Conservation (phyloP, 92 coral and sea anemone genomes). For the Nematostella vectensis region DNA sequence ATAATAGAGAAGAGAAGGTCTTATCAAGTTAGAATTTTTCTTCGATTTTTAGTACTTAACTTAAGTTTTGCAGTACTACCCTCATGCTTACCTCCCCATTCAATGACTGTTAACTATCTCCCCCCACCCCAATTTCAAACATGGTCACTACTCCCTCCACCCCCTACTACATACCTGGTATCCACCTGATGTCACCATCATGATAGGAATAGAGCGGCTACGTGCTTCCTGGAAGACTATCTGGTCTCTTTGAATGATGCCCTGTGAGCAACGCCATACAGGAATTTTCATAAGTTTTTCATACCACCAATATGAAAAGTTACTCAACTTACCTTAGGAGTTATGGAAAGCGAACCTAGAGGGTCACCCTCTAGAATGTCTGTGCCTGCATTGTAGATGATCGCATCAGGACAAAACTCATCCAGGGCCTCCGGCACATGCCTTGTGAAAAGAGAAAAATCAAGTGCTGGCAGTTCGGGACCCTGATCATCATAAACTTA, state of each 20-base stretch:
- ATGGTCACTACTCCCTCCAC: too few species aligned
- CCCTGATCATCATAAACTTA: background rate
- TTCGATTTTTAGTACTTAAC: too few species aligned
- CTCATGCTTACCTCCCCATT: too few species aligned
- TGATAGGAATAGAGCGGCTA: conserved; percentile 59
- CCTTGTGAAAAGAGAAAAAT: conserved; percentile 20
- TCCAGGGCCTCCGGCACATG: conserved; percentile 81
- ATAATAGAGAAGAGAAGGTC: too few species aligned
- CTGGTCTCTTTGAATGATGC: conserved; percentile 86
- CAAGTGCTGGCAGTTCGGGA: background rate
- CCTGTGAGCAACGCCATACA: conserved; percentile 46
- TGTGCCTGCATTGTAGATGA: conserved; percentile 95
- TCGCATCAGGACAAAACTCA: conserved; percentile 76
- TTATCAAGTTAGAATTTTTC: too few species aligned
- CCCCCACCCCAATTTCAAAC: background rate
- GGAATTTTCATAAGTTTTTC: too few species aligned
- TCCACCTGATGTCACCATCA: conserved; percentile 97
- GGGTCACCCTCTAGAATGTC: conserved; percentile 92
- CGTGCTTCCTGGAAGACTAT: conserved; percentile 81
- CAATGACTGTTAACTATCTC: background rate
- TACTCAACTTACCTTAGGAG: conserved; percentile 58
- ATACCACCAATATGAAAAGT: too few species aligned
- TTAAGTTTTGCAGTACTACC: too few species aligned
- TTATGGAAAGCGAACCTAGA: conserved; percentile 75
- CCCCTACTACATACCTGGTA: conserved; percentile 64